A percentile compares a stretch with the other conserved stretches of the same genome.
Evolutionary conservation across 1,140 invertebrate genomes (phyloP).

Genomic region (Habropoda laboriosa): DNA sequence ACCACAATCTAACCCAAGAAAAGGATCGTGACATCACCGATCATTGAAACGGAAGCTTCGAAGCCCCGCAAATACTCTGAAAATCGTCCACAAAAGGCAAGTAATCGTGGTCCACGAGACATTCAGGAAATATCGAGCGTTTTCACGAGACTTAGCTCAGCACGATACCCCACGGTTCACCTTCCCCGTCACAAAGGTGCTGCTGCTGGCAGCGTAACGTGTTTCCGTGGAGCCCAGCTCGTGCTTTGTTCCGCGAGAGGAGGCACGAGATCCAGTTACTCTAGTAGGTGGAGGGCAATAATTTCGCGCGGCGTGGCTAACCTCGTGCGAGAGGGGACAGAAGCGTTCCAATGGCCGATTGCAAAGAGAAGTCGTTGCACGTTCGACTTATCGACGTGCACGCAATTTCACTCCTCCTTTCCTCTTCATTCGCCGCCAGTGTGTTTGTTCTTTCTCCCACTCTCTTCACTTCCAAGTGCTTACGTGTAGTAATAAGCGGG

Average conservation of each 20-base stretch:
- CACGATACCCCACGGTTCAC: constrained; percentile 8
- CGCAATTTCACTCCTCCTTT: background rate
- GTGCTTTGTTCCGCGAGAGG: constrained; percentile 46
- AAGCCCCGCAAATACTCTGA: background rate
- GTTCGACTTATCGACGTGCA: background rate
- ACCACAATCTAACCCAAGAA: too few species aligned
- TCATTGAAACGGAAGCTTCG: background rate
- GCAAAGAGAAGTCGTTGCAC: background rate
- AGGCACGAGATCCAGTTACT: constrained; percentile 48
- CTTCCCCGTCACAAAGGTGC: constrained; percentile 19
- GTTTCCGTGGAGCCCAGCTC: background rate
- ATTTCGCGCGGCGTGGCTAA: constrained; percentile 22
- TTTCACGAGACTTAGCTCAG: background rate
- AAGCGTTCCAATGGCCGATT: background rate
- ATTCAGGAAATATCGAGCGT: constrained; percentile 24
- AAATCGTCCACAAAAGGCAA: background rate
- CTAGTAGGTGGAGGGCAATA: constrained; percentile 37
- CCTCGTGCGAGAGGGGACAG: background rate
- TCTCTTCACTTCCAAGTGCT: background rate
- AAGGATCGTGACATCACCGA: too few species aligned
- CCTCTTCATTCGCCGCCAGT: background rate
- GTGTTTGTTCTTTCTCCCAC: background rate
- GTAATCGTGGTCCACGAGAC: background rate
- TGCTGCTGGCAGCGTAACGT: constrained; percentile 11
- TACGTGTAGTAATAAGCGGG: background rate